Evolutionary conservation across 2,888 invertebrate genomes (phyloP).

Genomic region (Watsonalla cultraria): DNA sequence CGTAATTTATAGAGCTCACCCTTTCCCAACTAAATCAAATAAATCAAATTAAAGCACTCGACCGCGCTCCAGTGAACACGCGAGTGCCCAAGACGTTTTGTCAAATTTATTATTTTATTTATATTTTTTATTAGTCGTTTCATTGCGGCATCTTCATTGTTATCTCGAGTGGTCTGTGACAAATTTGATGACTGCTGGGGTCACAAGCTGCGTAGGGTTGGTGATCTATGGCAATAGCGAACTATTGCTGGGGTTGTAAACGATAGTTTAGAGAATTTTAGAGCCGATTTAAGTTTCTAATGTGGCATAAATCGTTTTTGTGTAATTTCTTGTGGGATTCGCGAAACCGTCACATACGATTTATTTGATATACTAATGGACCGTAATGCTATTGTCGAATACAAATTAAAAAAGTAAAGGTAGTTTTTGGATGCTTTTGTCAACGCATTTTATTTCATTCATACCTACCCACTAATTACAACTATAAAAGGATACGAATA

Average conservation of each 20-base stretch:
- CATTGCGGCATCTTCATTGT: slow-evolving; percentile 67
- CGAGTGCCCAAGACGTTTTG: slow-evolving; percentile 78
- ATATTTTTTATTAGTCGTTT: slow-evolving; percentile 69
- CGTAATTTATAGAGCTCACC: slow-evolving; percentile 67
- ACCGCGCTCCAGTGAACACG: slow-evolving; percentile 61
- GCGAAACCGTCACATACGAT: slow-evolving; percentile 36
- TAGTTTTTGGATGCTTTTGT: background rate
- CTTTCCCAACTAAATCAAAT: slow-evolving; percentile 67
- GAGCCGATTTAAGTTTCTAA: slow-evolving; percentile 67
- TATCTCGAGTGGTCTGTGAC: slow-evolving; percentile 73
- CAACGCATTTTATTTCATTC: background rate
- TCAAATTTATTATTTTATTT: slow-evolving; percentile 78
- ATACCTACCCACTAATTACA: no score
- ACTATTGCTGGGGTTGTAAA: slow-evolving; percentile 48
- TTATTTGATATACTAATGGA: slow-evolving; percentile 51
- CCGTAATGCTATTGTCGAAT: slow-evolving; percentile 47
- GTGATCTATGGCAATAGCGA: slow-evolving; percentile 66
- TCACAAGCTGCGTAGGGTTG: slow-evolving; percentile 55
- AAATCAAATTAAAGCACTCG: slow-evolving; percentile 76
- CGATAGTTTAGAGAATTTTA: slow-evolving; percentile 70
- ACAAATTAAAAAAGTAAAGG: background rate
- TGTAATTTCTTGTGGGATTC: slow-evolving; percentile 56
- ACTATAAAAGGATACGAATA: no score
- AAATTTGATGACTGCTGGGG: slow-evolving; percentile 77
- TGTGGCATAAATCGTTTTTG: slow-evolving; percentile 61